Evolutionary conservation across 1,140 invertebrate species (phyloP), one percentile per base, ranked within the genome.

Genomic region (Atta cephalotes): DNA sequence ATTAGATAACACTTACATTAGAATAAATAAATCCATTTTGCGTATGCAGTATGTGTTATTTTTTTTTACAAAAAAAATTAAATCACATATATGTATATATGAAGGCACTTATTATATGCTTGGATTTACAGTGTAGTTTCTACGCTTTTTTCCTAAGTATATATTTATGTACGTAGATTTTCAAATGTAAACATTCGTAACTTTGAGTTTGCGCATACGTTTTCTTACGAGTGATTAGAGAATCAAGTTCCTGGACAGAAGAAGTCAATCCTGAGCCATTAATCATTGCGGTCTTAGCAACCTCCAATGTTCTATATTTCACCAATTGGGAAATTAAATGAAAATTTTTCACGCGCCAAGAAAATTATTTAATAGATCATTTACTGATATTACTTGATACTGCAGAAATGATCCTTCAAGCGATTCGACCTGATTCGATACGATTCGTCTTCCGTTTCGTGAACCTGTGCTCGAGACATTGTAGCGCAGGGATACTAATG

Each of bases 391-490:
- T 14, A 28, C 3, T 45, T 21, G 18, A 28, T 21, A 14, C 6
- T 39, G 16, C 1, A 10, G 56, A 60, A 49, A 18, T 28, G 3
- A 18, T 60, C 3, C 31, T 35, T 1, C 14, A 1, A 28, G 49
- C 79, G 35, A 62, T 76, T 35, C 39, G 81, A 78, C 81, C 81
- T 85, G 82, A 66, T 65, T 78, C 74, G 21, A 62, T 62, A 18
- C 0, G 70, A 78, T 51, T 63, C 81, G 70, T 58, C 35, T 51
- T 58, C 10, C 25, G 39, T 49, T 49, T 31, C 49, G 51, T 70
- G n/a, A 70, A 85, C 70, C 87, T 68, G 88, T 88, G 87, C 87
- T 85, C 65, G 79, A 81, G 60, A 86, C 76, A 58, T 62, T 31
- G 70, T 31, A 53, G 79, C 79, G 82, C 80, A 45, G 72, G 85